phyloP scores from a whole-genome alignment of 1,140 invertebrate species.

The Drosophila arawakana region DNA sequence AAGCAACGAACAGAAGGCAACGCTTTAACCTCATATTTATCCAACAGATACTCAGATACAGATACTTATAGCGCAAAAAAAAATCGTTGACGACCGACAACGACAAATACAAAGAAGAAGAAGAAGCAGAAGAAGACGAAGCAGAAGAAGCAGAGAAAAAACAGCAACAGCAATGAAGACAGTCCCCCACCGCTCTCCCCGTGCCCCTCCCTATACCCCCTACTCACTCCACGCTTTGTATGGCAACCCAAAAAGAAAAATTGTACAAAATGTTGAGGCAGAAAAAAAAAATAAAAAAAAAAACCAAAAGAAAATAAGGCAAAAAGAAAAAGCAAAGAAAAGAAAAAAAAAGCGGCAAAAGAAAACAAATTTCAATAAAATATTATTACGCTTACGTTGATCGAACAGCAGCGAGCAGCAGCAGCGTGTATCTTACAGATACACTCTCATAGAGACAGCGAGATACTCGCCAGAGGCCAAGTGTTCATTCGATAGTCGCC shows the following conservation, averaged over 20 bases:
- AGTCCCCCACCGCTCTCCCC: slow-evolving; percentile 4
- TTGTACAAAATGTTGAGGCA: slow-evolving; percentile 47
- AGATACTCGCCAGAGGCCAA: slow-evolving; percentile 52
- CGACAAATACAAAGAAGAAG: slow-evolving; percentile 65
- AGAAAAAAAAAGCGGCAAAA: slow-evolving; percentile 60
- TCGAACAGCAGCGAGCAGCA: slow-evolving; percentile 51
- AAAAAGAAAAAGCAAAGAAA: slow-evolving; percentile 56
- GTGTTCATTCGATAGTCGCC: slow-evolving; percentile 71
- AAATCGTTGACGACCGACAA: slow-evolving; percentile 45
- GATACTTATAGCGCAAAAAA: slow-evolving; percentile 79
- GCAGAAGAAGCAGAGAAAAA: slow-evolving; percentile 23
- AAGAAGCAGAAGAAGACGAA: slow-evolving; percentile 19
- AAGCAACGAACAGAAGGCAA: slow-evolving; percentile 67
- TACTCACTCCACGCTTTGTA: slow-evolving; percentile 21
- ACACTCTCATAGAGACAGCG: slow-evolving; percentile 54
- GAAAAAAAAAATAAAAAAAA: slow-evolving; percentile 68
- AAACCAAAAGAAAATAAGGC: slow-evolving; percentile 58
- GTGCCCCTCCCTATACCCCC: neutral
- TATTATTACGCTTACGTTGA: slow-evolving; percentile 83
- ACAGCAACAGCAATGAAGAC: slow-evolving; percentile 44
- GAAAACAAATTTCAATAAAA: slow-evolving; percentile 83
- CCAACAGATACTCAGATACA: slow-evolving; percentile 70
- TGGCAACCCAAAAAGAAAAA: slow-evolving; percentile 46
- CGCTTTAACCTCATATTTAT: slow-evolving; percentile 84
- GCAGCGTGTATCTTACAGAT: slow-evolving; percentile 73